Evolutionary conservation across 2,113 vertebrate genomes (phyloP).

Genomic region (Parus major): DNA sequence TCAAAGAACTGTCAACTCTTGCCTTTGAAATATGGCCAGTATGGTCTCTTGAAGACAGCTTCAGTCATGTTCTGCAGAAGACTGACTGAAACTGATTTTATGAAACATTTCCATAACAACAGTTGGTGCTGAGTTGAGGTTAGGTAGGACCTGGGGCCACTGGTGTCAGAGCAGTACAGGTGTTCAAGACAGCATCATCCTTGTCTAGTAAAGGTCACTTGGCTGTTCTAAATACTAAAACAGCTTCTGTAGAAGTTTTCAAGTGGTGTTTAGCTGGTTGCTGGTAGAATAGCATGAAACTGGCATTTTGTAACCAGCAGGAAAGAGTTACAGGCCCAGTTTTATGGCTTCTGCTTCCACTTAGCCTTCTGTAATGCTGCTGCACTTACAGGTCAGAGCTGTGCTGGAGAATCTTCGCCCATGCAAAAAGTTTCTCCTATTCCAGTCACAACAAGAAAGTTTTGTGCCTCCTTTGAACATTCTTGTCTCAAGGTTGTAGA

Average conservation of each 20-base stretch:
- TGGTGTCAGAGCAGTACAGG: not conserved
- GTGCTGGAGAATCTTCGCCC: not conserved
- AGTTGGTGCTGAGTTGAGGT: not conserved
- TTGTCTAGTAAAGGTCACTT: not conserved
- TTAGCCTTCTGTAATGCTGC: fast-evolving
- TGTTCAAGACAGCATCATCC: not conserved
- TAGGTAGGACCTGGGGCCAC: not conserved
- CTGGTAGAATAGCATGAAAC: not conserved
- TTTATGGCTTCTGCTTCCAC: not conserved
- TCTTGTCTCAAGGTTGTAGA: not conserved
- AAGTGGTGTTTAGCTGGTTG: not conserved
- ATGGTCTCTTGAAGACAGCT: not conserved
- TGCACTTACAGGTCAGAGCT: not conserved
- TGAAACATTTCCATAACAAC: not conserved
- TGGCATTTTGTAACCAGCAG: not conserved
- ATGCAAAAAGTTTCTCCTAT: not conserved
- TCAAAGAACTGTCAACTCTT: not conserved
- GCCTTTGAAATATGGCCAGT: not conserved
- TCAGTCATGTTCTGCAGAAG: not conserved
- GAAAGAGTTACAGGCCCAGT: not conserved
- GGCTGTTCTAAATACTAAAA: not conserved
- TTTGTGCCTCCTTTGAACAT: not conserved
- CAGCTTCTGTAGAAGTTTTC: not conserved
- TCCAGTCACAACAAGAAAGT: not conserved
- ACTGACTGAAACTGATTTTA: not conserved